Conservation (phyloP, 2,888 invertebrate genomes). For the Metopia argyrocephala region DNA sequence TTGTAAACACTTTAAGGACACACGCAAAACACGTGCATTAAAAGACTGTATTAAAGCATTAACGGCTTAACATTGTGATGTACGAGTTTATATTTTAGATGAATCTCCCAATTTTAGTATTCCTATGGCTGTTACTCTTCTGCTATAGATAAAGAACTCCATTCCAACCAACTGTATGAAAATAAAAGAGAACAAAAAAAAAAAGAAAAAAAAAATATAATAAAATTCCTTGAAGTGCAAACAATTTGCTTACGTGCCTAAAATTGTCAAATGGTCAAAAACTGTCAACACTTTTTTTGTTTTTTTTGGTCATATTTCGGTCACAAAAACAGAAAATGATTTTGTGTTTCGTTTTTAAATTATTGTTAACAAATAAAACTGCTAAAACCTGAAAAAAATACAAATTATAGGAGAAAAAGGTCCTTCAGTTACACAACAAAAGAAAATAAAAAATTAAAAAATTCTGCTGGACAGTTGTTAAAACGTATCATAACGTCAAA, state of each 20-base stretch:
- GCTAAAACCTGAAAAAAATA: conserved; percentile 10
- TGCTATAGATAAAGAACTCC: conserved; percentile 14
- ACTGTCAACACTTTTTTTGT: conserved; percentile 55
- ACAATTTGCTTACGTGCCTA: conserved; percentile 67
- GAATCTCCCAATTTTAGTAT: conserved; percentile 14
- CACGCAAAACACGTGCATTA: background rate
- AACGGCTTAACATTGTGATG: conserved; percentile 38
- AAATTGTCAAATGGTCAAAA: conserved; percentile 66
- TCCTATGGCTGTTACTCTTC: conserved; percentile 19
- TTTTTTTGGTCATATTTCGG: background rate
- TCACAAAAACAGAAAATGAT: background rate
- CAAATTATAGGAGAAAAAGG: conserved; percentile 11
- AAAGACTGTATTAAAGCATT: conserved; percentile 9
- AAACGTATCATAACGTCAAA: background rate
- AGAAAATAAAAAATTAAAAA: background rate
- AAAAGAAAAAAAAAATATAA: background rate
- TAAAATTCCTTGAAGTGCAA: conserved; percentile 66
- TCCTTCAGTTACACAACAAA: background rate
- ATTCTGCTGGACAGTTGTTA: background rate
- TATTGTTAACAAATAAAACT: conserved; percentile 34
- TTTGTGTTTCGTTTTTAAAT: too few relatives aligned
- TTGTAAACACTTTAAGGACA: background rate
- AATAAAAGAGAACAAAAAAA: too few relatives aligned
- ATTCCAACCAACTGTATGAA: background rate
- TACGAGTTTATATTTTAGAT: conserved; percentile 19